phyloP scores from a whole-genome alignment of 2,113 vertebrate genomes.

The Thinocorus orbignyianus region DNA sequence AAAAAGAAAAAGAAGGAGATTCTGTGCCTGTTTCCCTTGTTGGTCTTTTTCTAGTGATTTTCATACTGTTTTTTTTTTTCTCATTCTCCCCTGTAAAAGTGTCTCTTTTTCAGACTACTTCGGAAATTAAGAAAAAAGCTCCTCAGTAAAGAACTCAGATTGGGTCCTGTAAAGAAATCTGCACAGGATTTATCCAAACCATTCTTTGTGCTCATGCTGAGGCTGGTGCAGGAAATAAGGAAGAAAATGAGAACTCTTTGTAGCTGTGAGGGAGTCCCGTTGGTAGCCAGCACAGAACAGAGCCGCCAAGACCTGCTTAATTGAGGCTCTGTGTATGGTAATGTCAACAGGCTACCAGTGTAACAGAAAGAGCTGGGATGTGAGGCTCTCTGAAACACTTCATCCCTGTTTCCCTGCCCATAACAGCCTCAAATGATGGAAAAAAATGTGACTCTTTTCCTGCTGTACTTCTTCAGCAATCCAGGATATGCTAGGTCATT shows the following conservation, averaged over 20 bases:
- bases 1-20: not conserved
- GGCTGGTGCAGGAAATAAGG: not conserved
- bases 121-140: not conserved
- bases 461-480: not conserved
- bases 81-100: not conserved
- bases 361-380: not conserved
- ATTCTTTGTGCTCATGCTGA: not conserved
- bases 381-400: not conserved
- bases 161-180: not conserved
- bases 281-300: not conserved
- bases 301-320: not conserved
- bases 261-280: fast-evolving
- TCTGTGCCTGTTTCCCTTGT: not conserved
- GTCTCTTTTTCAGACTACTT: not conserved
- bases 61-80: not conserved
- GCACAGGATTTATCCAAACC: fast-evolving
- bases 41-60: not conserved
- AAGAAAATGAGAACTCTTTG: not conserved
- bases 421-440: not conserved
- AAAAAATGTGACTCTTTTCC: not conserved
- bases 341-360: not conserved
- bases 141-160: not conserved
- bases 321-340: not conserved
- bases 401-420: not conserved
- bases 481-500: not conserved